These are phyloP conservation scores for Etia nguti DNA, from an alignment of 2,113 vertebrate genomes.

Conservation along the genomic window DNA sequence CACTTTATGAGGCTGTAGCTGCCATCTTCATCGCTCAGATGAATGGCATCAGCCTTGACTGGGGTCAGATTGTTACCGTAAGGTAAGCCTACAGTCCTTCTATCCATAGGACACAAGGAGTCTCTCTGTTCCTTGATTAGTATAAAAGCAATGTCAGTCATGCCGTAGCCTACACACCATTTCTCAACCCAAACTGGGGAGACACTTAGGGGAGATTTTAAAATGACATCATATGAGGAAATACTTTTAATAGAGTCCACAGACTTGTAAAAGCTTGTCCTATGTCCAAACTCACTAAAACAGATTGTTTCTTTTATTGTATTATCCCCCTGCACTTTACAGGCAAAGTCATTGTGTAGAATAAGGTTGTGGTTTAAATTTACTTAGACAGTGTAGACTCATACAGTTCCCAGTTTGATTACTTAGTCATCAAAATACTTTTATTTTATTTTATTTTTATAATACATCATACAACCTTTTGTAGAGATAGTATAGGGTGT, in stretches of 20 bases:
- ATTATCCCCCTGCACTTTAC: neutral
- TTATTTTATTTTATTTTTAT: no score
- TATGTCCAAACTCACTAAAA: neutral
- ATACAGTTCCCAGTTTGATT: neutral
- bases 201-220: neutral
- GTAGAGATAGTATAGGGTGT: neutral
- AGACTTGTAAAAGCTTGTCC: neutral
- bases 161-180: neutral
- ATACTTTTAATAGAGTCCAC: neutral
- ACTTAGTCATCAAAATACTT: neutral
- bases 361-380: neutral
- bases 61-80: conserved; percentile 93
- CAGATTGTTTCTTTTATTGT: neutral
- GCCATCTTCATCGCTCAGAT: conserved; percentile 99
- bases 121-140: neutral
- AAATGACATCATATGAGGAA: neutral
- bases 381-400: neutral
- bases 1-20: conserved; percentile 95
- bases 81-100: conserved; percentile 72
- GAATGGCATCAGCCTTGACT: conserved; percentile 90
- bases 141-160: neutral
- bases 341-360: neutral
- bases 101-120: neutral
- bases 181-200: neutral
- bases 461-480: neutral